Evolutionary conservation across 2,113 vertebrate species (phyloP).

Genomic region (Rhipidura dahli): DNA sequence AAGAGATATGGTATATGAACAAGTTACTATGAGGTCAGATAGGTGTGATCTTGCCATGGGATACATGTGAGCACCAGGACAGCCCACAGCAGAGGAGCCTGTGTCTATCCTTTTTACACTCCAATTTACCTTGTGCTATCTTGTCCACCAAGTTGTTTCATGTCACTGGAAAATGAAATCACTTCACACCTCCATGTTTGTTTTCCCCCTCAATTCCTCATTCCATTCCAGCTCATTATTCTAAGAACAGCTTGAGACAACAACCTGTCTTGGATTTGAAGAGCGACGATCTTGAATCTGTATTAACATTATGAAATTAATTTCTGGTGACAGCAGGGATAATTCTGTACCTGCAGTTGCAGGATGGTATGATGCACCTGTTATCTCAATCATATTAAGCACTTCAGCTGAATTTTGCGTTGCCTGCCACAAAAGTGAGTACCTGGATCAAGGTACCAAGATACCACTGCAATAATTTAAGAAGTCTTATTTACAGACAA

Average conservation of each 20-base stretch:
- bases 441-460: background rate
- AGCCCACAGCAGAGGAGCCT: background rate
- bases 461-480: background rate
- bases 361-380: background rate
- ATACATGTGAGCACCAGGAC: background rate
- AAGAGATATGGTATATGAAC: background rate
- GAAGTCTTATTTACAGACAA: background rate
- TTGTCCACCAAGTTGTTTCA: background rate
- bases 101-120: background rate
- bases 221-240: background rate
- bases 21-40: background rate
- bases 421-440: background rate
- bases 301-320: background rate
- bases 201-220: background rate
- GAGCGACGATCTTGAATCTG: background rate
- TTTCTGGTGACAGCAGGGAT: background rate
- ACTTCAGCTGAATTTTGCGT: background rate
- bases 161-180: background rate
- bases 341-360: background rate
- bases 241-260: background rate
- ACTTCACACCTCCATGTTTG: background rate
- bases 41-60: background rate
- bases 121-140: background rate
- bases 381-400: background rate
- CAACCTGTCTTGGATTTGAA: background rate